Evolutionary conservation across 37 sponge, comb jelly and placozoan species (phyloP).

Genomic region (Axinella damicornis): DNA sequence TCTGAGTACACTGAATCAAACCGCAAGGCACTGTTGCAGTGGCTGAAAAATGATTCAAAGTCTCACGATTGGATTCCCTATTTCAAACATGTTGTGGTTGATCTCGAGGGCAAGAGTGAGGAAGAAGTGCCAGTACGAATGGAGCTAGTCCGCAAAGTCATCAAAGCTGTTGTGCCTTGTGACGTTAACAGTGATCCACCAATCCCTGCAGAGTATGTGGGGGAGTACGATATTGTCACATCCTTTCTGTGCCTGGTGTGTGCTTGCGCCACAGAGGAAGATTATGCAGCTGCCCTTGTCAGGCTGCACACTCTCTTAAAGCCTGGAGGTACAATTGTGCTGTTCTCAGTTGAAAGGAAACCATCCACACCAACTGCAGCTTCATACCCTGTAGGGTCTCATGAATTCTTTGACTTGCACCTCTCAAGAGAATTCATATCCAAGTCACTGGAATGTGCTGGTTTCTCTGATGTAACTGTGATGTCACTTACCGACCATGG

Average conservation of each 20-base stretch:
- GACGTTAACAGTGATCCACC: slow-evolving; percentile 33
- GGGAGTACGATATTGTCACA: slow-evolving; percentile 43
- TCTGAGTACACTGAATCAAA: slow-evolving; percentile 43
- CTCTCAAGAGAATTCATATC: too few species aligned
- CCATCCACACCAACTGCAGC: too few species aligned
- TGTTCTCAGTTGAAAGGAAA: not conserved
- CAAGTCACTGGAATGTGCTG: too few species aligned
- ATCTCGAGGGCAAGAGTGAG: slow-evolving; percentile 40
- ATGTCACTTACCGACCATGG: too few species aligned
- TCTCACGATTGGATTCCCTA: slow-evolving; percentile 28
- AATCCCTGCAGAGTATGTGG: slow-evolving; percentile 6
- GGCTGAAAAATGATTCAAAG: slow-evolving; percentile 26
- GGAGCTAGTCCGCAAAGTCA: slow-evolving; percentile 4
- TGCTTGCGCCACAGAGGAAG: not conserved
- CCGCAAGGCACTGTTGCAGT: slow-evolving; percentile 10
- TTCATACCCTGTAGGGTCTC: too few species aligned
- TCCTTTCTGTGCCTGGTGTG: slow-evolving; percentile 11
- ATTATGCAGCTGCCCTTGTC: not conserved
- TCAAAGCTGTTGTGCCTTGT: slow-evolving; percentile 56
- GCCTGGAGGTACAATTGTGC: slow-evolving; percentile 38
- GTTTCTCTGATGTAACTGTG: too few species aligned
- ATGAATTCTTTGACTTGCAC: too few species aligned
- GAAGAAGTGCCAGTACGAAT: slow-evolving; percentile 15
- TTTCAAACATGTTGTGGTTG: slow-evolving; percentile 50
- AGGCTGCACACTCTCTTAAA: slow-evolving; percentile 12